These are phyloP conservation scores for Orthosia incerta DNA, from an alignment of 2,888 invertebrate genomes.

Conservation along the genomic window DNA sequence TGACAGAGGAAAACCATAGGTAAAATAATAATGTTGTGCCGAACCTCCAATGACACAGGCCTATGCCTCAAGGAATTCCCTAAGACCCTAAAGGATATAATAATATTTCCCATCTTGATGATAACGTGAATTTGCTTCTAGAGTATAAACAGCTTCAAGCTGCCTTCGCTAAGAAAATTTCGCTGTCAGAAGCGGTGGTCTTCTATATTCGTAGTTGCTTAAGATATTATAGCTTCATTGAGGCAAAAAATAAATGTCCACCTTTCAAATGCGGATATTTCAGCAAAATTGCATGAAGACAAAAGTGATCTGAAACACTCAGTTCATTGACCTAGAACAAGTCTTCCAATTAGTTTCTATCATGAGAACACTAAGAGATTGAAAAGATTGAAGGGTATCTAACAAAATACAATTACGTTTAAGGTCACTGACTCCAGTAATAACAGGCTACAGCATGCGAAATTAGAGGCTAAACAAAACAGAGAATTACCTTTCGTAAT, in stretches of 20 bases:
- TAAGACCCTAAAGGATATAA: too few relatives aligned
- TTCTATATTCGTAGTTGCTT: not conserved
- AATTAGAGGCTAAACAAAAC: conserved; percentile 50
- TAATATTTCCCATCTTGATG: too few relatives aligned
- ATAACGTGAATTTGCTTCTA: not conserved
- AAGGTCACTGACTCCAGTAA: conserved; percentile 52
- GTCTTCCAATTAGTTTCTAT: conserved; percentile 32
- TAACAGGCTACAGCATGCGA: conserved; percentile 38
- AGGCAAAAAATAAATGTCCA: too few relatives aligned
- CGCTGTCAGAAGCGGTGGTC: not conserved
- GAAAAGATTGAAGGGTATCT: conserved; percentile 38
- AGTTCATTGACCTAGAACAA: conserved; percentile 38
- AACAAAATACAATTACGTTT: conserved; percentile 51
- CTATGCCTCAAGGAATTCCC: too few relatives aligned
- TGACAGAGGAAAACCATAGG: not conserved
- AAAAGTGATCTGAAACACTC: not conserved
- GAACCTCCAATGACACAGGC: too few relatives aligned
- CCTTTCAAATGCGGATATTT: not conserved
- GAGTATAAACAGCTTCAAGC: not conserved
- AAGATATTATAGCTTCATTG: not conserved
- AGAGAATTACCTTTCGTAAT: conserved; percentile 46
- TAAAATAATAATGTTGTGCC: too few relatives aligned
- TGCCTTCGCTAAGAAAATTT: not conserved
- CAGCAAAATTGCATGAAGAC: not conserved
- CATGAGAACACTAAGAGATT: conserved; percentile 42